These are phyloP conservation scores for Caiman crocodilus DNA, from an alignment of 2,797 vertebrate species.

Conservation along the genomic window DNA sequence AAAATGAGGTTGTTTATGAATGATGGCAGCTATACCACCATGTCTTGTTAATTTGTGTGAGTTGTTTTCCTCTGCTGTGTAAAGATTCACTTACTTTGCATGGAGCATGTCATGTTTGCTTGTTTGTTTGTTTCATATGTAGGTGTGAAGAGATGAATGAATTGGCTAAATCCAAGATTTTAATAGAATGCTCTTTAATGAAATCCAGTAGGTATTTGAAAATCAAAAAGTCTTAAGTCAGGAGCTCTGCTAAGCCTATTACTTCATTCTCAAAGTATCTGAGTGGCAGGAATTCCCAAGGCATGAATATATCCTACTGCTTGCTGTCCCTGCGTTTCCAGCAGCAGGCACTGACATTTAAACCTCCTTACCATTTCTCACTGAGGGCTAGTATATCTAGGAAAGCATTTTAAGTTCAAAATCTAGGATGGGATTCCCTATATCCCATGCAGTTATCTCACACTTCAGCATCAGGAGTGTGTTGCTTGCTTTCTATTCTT, in stretches of 20 bases:
- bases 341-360: not conserved
- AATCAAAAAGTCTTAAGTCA: not conserved
- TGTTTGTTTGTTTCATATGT: conserved; percentile 28
- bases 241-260: not conserved
- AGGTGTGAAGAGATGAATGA: not conserved
- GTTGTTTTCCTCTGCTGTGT: not conserved
- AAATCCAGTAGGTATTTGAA: not conserved
- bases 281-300: not conserved
- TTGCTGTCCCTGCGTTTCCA: not conserved
- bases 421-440: not conserved
- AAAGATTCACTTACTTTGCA: conserved; percentile 25
- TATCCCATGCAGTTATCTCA: not conserved
- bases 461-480: not conserved
- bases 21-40: not conserved
- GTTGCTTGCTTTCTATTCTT: not conserved
- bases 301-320: not conserved
- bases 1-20: not conserved
- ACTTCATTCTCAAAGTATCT: conserved; percentile 7
- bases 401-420: conserved; percentile 11
- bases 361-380: not conserved
- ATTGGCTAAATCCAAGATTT: conserved; percentile 10
- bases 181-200: not conserved
- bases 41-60: conserved; percentile 29
- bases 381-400: not conserved
- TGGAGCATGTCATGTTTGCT: not conserved